Evolutionary conservation across 2,888 invertebrate species (phyloP).

Genomic region (Liopterus haemorrhoidalis): DNA sequence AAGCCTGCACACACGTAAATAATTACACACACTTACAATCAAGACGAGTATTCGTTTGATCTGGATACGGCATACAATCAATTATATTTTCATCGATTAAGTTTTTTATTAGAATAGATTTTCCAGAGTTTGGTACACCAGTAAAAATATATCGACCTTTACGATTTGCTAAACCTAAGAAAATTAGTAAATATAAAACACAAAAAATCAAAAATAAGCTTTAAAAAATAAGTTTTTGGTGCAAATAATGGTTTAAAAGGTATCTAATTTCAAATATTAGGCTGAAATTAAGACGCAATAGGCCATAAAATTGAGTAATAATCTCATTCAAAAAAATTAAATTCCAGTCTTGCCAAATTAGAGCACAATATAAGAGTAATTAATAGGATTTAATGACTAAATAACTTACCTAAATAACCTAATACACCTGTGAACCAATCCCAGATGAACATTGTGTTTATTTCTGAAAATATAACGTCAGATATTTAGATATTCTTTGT

Average conservation of each 20-base stretch:
- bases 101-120: constrained; percentile 42
- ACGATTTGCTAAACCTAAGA: constrained; percentile 35
- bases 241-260: not conserved
- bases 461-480: constrained; percentile 33
- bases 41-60: constrained; percentile 20
- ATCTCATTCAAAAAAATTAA: constrained; percentile 1
- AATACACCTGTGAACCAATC: constrained; percentile 93
- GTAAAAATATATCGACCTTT: constrained; percentile 44
- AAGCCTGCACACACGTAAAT: constrained; percentile 63
- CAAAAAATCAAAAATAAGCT: not conserved
- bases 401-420: constrained; percentile 80
- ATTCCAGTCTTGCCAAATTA: not conserved
- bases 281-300: not conserved
- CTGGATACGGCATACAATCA: constrained; percentile 40
- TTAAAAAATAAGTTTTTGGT: not conserved
- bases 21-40: constrained; percentile 28
- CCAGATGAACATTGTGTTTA: constrained; percentile 78
- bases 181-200: constrained; percentile 7
- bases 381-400: constrained; percentile 23
- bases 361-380: not conserved
- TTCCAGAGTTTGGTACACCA: constrained; percentile 45
- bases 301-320: not conserved
- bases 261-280: not conserved
- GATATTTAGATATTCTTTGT: constrained; percentile 12
- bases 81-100: constrained; percentile 44